phyloP scores from a whole-genome alignment of 2,797 vertebrate genomes.

The Coracias cyanogaster region DNA sequence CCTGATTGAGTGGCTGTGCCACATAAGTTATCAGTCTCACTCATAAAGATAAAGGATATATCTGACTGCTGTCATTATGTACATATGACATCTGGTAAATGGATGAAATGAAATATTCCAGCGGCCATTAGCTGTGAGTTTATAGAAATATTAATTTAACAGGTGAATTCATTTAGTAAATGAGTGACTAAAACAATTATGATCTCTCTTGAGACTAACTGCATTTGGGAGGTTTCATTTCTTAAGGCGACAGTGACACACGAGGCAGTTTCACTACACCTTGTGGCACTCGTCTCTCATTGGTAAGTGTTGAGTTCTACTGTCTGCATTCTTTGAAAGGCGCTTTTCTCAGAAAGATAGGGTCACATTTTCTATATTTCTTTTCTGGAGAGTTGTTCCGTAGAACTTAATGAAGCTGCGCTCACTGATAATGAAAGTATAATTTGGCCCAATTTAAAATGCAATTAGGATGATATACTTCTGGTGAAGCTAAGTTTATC shows the following conservation, averaged over 20 bases:
- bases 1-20: constrained; percentile 31
- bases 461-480: not conserved
- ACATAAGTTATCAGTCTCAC: not conserved
- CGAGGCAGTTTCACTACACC: not conserved
- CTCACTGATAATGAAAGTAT: not conserved
- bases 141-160: not conserved
- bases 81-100: not conserved
- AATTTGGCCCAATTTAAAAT: constrained; percentile 29
- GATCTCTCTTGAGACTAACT: not conserved
- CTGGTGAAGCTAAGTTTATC: not conserved
- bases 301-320: not conserved
- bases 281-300: rapidly evolving
- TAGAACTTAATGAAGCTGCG: not conserved
- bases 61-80: not conserved
- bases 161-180: not conserved
- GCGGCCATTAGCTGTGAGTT: not conserved
- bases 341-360: not conserved
- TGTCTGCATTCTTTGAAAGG: not conserved
- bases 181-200: not conserved
- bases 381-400: not conserved
- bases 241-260: not conserved
- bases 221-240: not conserved
- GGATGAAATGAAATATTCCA: not conserved
- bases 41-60: not conserved
- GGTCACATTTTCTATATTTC: not conserved